These are phyloP conservation scores for Heliconius charithonia DNA, from an alignment of 2,888 invertebrate species.

Conservation along the genomic window DNA sequence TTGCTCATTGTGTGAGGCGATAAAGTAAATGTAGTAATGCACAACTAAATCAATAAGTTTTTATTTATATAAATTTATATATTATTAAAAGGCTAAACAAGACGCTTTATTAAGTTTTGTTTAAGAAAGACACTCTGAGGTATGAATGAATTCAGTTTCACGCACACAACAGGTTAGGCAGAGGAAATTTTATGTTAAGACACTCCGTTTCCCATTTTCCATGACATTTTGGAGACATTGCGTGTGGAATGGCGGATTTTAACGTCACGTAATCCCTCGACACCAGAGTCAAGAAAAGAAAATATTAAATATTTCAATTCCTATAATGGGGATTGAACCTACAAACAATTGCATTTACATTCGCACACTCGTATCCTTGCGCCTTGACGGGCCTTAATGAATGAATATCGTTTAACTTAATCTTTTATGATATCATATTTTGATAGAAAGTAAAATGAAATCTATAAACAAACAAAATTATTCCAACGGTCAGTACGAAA, in stretches of 20 bases:
- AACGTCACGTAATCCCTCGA: too few species aligned
- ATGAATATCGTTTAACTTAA: too few species aligned
- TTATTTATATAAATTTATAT: too few species aligned
- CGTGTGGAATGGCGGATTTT: neutral
- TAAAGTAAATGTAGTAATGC: too few species aligned
- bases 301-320: neutral
- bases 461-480: neutral
- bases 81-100: too few species aligned
- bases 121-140: neutral
- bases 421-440: neutral
- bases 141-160: neutral
- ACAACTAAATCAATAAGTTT: too few species aligned
- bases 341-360: neutral
- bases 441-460: neutral
- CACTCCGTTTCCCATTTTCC: neutral
- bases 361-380: neutral
- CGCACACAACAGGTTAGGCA: neutral
- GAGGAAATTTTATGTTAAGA: neutral
- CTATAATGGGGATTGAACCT: neutral
- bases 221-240: neutral
- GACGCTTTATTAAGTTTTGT: too few species aligned
- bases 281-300: neutral
- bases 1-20: neutral
- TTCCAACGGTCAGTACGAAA: slow-evolving; percentile 1
- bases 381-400: neutral